These are phyloP conservation scores for Tetragonisca angustula DNA, from an alignment of 2,888 invertebrate genomes.

Conservation along the genomic window DNA sequence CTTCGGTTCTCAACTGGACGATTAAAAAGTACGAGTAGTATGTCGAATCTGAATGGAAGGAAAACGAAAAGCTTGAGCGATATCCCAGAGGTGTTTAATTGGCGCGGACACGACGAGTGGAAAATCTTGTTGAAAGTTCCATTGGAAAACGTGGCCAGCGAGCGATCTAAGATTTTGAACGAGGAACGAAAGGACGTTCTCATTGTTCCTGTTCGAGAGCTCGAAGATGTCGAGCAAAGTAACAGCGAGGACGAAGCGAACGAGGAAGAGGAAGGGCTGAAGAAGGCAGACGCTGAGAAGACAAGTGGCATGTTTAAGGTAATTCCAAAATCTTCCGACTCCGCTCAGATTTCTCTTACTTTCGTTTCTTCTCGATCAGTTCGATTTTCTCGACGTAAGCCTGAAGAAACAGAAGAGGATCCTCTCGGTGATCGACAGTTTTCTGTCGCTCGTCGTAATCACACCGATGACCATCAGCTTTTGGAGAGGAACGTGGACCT, in stretches of 20 bases:
- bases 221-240: not conserved
- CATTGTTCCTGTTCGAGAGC: not conserved
- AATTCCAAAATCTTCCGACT: not conserved
- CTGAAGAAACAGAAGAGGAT: conserved; percentile 69
- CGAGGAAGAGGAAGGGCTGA: not conserved
- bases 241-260: not conserved
- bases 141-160: not conserved
- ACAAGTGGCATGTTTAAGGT: not conserved
- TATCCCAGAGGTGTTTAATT: conserved; percentile 7
- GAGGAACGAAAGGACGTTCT: not conserved
- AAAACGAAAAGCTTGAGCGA: conserved; percentile 35
- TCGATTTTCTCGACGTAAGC: not conserved
- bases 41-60: conserved; percentile 15
- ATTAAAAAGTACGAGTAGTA: not conserved
- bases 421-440: conserved; percentile 82
- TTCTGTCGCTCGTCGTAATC: conserved; percentile 83
- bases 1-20: not conserved
- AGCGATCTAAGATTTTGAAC: not conserved
- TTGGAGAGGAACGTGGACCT: conserved; percentile 86
- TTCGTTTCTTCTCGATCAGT: conserved; percentile 2
- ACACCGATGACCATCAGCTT: conserved; percentile 85
- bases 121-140: not conserved
- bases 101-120: rapidly evolving
- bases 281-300: not conserved
- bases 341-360: too few species aligned